phyloP scores from a whole-genome alignment of 2,888 invertebrate genomes.

The Halictus quadricinctus region DNA sequence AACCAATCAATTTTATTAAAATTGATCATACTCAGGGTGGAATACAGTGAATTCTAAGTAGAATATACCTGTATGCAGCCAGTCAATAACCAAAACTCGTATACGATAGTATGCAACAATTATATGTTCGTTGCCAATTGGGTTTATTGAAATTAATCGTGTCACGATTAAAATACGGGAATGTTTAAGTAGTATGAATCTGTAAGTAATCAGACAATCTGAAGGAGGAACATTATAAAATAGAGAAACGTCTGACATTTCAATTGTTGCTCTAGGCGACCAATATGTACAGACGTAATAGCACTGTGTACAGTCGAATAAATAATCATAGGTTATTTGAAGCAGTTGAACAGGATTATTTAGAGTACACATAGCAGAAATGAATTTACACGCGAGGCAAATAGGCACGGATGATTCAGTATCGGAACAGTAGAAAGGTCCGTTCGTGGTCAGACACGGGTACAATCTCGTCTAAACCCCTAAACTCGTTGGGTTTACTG shows the following conservation, averaged over 20 bases:
- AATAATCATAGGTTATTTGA: background rate
- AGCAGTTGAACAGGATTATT: background rate
- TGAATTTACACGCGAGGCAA: slow-evolving; percentile 4
- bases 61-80: background rate
- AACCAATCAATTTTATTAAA: background rate
- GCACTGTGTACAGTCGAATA: background rate
- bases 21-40: background rate
- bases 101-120: background rate
- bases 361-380: background rate
- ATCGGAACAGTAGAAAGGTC: background rate
- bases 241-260: background rate
- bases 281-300: background rate
- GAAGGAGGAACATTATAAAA: background rate
- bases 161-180: background rate
- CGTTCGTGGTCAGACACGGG: background rate
- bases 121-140: too few species aligned
- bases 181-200: background rate
- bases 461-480: slow-evolving; percentile 2
- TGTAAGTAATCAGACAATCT: background rate
- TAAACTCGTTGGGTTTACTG: background rate
- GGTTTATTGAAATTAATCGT: background rate
- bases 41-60: background rate
- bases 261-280: too few species aligned
- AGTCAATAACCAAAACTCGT: background rate
- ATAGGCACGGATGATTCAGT: background rate